Evolutionary conservation across 2,888 invertebrate genomes (phyloP).

Genomic region (Nipponacmea schrenckii): DNA sequence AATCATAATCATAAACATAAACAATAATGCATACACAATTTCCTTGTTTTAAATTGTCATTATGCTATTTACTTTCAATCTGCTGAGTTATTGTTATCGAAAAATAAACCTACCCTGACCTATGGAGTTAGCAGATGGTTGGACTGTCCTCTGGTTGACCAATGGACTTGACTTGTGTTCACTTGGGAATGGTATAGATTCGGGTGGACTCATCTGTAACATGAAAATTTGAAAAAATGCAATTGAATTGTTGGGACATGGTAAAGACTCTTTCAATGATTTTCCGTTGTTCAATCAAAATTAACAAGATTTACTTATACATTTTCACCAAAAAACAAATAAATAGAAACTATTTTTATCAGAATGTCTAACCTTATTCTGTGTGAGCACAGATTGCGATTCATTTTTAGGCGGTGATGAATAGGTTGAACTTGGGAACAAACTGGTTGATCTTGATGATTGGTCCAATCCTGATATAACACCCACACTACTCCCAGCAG

Average conservation of each 20-base stretch:
- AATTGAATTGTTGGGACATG: too few relatives aligned
- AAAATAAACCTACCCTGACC: conserved; percentile 28
- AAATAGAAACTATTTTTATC: too few relatives aligned
- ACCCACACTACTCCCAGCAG: conserved; percentile 29
- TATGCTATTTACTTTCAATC: too few relatives aligned
- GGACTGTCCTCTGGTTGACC: conserved; percentile 37
- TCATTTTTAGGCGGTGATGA: conserved; percentile 61
- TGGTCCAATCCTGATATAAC: conserved; percentile 41
- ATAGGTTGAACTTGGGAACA: conserved; percentile 53
- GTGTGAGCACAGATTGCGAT: conserved; percentile 25
- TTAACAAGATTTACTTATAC: too few relatives aligned
- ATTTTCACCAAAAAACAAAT: too few relatives aligned
- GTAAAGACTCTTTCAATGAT: too few relatives aligned
- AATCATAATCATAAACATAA: conserved; percentile 4
- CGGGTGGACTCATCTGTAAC: conserved; percentile 48
- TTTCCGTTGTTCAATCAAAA: too few relatives aligned
- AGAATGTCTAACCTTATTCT: conserved; percentile 35
- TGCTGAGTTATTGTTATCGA: too few relatives aligned
- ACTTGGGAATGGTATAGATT: conserved; percentile 55
- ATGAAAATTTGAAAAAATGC: too few relatives aligned
- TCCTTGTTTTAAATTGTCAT: background rate
- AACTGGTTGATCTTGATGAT: conserved; percentile 38
- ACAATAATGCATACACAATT: background rate
- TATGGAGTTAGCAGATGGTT: conserved; percentile 31
- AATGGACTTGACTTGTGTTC: conserved; percentile 60